Percentiles rank a stretch among this genome's conserved stretches.
Conservation (phyloP, 2,888 invertebrate genomes). For the Calameuta pallipes region DNA sequence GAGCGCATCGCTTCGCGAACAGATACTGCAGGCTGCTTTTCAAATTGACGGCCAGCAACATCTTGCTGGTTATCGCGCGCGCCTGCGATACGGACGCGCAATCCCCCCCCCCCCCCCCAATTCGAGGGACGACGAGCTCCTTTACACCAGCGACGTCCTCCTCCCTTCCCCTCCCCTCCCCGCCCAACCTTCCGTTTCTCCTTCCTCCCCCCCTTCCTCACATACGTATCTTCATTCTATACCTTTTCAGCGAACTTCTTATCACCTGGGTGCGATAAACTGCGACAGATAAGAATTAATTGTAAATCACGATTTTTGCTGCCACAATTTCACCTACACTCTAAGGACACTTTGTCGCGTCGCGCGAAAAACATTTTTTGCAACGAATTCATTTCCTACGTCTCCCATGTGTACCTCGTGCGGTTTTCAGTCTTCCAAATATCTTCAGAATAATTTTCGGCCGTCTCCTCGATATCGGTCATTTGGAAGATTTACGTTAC, state of each 20-base stretch:
- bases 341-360: slow-evolving; percentile 6
- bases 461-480: background rate
- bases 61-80: slow-evolving; percentile 58
- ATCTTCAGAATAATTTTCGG: background rate
- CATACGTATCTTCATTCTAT: slow-evolving; percentile 1
- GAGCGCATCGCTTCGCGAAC: slow-evolving; percentile 55
- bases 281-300: slow-evolving; percentile 40
- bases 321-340: slow-evolving; percentile 25
- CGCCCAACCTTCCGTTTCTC: background rate
- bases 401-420: too few species aligned
- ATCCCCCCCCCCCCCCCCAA: too few species aligned
- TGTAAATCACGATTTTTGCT: slow-evolving; percentile 37
- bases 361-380: background rate
- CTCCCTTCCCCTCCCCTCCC: background rate
- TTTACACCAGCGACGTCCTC: slow-evolving; percentile 16
- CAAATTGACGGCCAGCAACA: slow-evolving; percentile 62
- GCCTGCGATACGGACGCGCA: background rate
- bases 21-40: slow-evolving; percentile 59
- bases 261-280: slow-evolving; percentile 47
- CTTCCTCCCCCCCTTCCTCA: too few species aligned
- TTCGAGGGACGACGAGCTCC: slow-evolving; percentile 8
- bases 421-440: too few species aligned
- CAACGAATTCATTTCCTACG: too few species aligned
- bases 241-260: slow-evolving; percentile 38
- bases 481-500: background rate